Base-by-base conservation (phyloP, 2,113 vertebrate species). In the Thunnus maccoyii region DNA sequence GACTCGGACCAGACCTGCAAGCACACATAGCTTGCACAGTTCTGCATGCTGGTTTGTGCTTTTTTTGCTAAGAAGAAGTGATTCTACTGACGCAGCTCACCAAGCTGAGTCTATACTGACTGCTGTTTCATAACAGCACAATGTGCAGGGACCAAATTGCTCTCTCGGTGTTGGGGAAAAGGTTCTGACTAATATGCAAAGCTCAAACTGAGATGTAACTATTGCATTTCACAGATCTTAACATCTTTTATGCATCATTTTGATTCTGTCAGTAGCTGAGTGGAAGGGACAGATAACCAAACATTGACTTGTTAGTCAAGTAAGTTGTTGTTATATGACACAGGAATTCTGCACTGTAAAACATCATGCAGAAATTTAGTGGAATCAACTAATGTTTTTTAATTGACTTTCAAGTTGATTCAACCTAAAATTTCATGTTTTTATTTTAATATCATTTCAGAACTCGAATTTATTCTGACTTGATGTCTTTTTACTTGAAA, bases 271-370 rank as follows among this genome's bases (percentile, higher is more conserved):
- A 17, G 20, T 18, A 47, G n/a, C 18, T 36, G 16, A 76, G 57
- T 8, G 7, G 6, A 8, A 9, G 51, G 15, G 5, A 11, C 13
- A 0, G 41, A 30, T 58, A 58, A 58, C n/a, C 4, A 36, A 47
- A 27, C 12, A 17, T 2, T 13, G 2, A 17, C 57, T 8, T 10
- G 4, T 69, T 48, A 74, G 50, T 86, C 61, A 76, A 4, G 3
- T 3, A 32, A 20, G 32, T 78, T 64, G 27, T 65, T 63, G 44
- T 79, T 18, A 67, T 14, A 66, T 72, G 25, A 87, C 68, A 61
- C 2, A 10, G 4, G 0, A 27, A 60, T 27, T 44, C 47, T 57
- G 30, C 71, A 36, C 36, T 36, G 9, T 41, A 41, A 30, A 30
- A 30, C 27, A 30, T 30, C 36, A 41, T 41, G 7, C 36, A 41